phyloP scores from a whole-genome alignment of 1,140 invertebrate genomes.

The Trichonephila clavata region DNA sequence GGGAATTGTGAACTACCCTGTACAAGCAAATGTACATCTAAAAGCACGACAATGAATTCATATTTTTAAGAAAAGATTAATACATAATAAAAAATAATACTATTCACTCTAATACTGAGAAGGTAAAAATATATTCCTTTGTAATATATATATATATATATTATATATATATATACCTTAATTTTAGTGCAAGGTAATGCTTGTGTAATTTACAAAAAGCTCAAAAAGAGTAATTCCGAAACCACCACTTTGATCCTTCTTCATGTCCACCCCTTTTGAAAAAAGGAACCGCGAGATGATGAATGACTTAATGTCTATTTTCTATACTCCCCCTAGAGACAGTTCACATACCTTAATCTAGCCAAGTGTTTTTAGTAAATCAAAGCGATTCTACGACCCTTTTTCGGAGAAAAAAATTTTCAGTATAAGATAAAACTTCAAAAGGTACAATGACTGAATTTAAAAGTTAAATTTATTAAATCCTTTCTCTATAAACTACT shows the following conservation, averaged over 20 bases:
- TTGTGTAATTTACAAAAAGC: conserved; percentile 5
- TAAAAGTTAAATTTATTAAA: too few species aligned
- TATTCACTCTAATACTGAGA: neutral
- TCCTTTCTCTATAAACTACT: too few species aligned
- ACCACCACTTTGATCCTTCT: conserved; percentile 17
- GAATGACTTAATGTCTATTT: conserved; percentile 62
- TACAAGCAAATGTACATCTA: too few species aligned
- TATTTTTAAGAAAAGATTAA: too few species aligned
- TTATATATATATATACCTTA: too few species aligned
- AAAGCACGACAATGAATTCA: too few species aligned
- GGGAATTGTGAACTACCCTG: too few species aligned
- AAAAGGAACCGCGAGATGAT: conserved; percentile 24
- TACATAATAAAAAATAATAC: too few species aligned
- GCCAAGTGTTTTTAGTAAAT: neutral
- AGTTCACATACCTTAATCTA: neutral
- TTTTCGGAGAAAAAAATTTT: neutral
- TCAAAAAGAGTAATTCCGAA: neutral
- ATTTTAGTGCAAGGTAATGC: neutral
- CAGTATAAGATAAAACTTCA: too few species aligned
- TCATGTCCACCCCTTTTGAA: conserved; percentile 10
- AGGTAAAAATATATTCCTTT: neutral
- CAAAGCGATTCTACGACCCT: neutral
- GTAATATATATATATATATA: too few species aligned
- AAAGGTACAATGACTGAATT: too few species aligned
- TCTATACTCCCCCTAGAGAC: neutral